Percentiles rank a stretch among this genome's conserved stretches.
Conservation (phyloP, 2,888 invertebrate genomes). For the Cerastis leucographa region DNA sequence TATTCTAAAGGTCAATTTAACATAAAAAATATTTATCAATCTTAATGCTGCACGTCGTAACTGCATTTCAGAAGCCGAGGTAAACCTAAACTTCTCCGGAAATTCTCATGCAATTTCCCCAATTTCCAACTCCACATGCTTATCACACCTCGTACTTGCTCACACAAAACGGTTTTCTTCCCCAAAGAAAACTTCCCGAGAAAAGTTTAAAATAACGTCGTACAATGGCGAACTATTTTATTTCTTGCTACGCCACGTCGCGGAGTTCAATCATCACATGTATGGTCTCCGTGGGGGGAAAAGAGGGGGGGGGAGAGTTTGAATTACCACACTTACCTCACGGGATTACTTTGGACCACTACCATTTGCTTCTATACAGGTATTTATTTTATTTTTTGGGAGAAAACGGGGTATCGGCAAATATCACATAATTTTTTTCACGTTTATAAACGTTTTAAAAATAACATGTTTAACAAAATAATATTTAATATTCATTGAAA, state of each 20-base stretch:
- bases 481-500: too few relatives aligned
- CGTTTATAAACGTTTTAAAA: too few relatives aligned
- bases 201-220: conserved; percentile 58
- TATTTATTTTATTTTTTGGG: not conserved
- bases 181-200: conserved; percentile 41
- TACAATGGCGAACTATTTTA: conserved; percentile 61
- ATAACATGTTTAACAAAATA: too few relatives aligned
- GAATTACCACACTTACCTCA: conserved; percentile 70
- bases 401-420: too few relatives aligned
- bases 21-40: not conserved
- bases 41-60: not conserved
- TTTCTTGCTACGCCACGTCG: conserved; percentile 61
- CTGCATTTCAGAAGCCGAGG: not conserved
- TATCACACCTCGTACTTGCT: conserved; percentile 14
- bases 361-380: conserved; percentile 44
- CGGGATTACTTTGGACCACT: conserved; percentile 63
- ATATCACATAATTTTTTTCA: too few relatives aligned
- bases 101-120: conserved; percentile 6
- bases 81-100: not conserved
- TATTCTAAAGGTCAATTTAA: not conserved
- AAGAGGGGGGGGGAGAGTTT: conserved; percentile 53
- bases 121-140: conserved; percentile 20
- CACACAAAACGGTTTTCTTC: conserved; percentile 23
- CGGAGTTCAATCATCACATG: conserved; percentile 70
- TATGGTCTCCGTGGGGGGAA: conserved; percentile 63